Base-by-base conservation (phyloP, 2,888 invertebrate genomes). In the Smittia aterrima region DNA sequence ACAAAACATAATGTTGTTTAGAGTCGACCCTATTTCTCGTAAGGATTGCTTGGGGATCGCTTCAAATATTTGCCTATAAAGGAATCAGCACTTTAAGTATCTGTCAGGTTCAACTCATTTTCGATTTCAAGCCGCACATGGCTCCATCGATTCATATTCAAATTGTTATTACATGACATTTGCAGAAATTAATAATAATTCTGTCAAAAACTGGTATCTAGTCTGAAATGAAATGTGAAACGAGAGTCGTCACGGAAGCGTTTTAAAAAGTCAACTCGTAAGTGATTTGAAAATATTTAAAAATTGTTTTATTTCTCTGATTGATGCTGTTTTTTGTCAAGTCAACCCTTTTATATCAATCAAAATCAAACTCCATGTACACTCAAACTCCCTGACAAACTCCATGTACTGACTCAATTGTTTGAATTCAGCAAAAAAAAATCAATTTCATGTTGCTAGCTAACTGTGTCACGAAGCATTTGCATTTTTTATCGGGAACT, bases 321-420 rank as follows among this genome's bases (percentile, higher is more conserved):
- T 47, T 47, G 47, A 47, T 47, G 47, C 47, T 47, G 47, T 47
- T 47, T 47, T 47, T 47, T 47, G 47, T 47, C 47, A 47, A 47
- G 3, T 47, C 47, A 47, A n/a, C 47, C 47, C 47, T 47, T 6
- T 47, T 16, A 47, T 47, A 47, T 47, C 47, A 47, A 47, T 47
- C 47, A 47, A 38, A 38, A n/a, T n/a, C n/a, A n/a, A n/a, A n/a
- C n/a, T n/a, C n/a, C n/a, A n/a, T n/a, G n/a, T n/a, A n/a, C n/a
- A n/a, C n/a, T n/a, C n/a, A n/a, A n/a, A n/a, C n/a, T n/a, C 38
- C 4, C 6, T 11, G 38, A 38, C 38, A 38, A 7, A n/a, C 16
- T 47, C n/a, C n/a, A 47, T 47, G 47, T 47, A n/a, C 16, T 13
- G 11, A n/a, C 11, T 47, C 32, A 32, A 32, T n/a, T 47, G 47